Evolutionary conservation across 1,140 invertebrate species (phyloP), one percentile per base, ranked within the genome.

Genomic region (Octopus bimaculoides): DNA sequence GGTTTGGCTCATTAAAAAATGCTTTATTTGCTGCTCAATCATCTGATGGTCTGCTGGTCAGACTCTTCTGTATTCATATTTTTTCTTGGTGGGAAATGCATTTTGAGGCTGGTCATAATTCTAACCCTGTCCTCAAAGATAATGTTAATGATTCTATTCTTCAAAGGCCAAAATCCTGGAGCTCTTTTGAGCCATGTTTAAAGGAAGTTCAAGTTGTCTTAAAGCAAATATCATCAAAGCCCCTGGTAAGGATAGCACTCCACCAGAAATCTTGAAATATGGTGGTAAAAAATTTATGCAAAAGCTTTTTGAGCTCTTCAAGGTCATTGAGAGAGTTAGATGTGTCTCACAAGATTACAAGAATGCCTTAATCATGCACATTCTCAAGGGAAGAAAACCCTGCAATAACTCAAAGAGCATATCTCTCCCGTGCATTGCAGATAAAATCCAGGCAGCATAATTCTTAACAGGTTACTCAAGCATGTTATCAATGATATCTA

Each of bases 181-280:
- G 17, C 9, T 61, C 56, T 61, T 61, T 61, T 61, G 56, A 61
- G 17, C 56, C 56, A 61, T 61, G 2, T 17, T 61, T 17, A 61
- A 61, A 61, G 17, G 56, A 61, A 17, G 56, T 61, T 17, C 56
- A 61, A 61, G 56, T 2, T 61, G 17, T 9, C 9, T 2, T 61
- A 9, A 61, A 61, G 17, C 9, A 17, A 12, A 61, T 61, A 12
- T 61, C 56, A 17, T 61, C 17, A 61, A 61, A 17, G 56, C 4
- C 56, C 56, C 56, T 12, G 17, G 56, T 61, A 61, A 61, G 56
- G 56, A 61, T 61, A 17, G 56, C 56, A 61, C 17, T 12, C 53
- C 17, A 41, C 52, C 61, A 78, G 17, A 52, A 78, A 89, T 86
- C 80, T 89, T 91, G 80, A 91, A 90, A 80, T 92, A 91, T 79